phyloP scores from a whole-genome alignment of 1,140 invertebrate species.

The Eulimnadia texana region DNA sequence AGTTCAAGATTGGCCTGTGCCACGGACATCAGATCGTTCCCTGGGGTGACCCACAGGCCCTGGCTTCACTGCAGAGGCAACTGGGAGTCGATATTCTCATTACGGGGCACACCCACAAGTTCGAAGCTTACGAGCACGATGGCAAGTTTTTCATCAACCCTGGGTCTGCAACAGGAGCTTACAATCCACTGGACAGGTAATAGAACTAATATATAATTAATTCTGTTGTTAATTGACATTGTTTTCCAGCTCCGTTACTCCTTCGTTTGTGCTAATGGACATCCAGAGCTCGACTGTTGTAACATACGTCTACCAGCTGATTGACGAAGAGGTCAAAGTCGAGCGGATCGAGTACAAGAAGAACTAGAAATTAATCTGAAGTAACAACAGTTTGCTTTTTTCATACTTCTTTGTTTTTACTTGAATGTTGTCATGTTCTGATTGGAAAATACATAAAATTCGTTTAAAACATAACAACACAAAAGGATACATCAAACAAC shows the following conservation, averaged over 20 bases:
- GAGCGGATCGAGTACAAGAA: constrained; percentile 97
- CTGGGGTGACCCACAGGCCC: constrained; percentile 86
- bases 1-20: constrained; percentile 92
- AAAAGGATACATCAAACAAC: no score
- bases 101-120: constrained; percentile 96
- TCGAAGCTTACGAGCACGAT: constrained; percentile 96
- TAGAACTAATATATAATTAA: constrained; percentile 19
- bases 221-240: constrained; percentile 11
- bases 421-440: no score
- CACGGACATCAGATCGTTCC: constrained; percentile 97
- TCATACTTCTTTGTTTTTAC: no score
- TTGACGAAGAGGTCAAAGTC: constrained; percentile 96
- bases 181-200: constrained; percentile 80
- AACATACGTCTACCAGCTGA: constrained; percentile 94
- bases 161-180: constrained; percentile 95
- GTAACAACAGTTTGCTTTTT: no score
- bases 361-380: constrained; percentile 22
- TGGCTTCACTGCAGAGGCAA: constrained; percentile 87
- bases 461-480: no score
- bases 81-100: constrained; percentile 98
- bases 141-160: constrained; percentile 99
- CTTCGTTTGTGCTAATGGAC: constrained; percentile 97
- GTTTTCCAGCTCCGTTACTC: constrained; percentile 62
- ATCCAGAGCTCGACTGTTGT: constrained; percentile 96
- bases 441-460: no score